Evolutionary conservation across 2,113 vertebrate species (phyloP).

Genomic region (Urocynchramus pylzowi): DNA sequence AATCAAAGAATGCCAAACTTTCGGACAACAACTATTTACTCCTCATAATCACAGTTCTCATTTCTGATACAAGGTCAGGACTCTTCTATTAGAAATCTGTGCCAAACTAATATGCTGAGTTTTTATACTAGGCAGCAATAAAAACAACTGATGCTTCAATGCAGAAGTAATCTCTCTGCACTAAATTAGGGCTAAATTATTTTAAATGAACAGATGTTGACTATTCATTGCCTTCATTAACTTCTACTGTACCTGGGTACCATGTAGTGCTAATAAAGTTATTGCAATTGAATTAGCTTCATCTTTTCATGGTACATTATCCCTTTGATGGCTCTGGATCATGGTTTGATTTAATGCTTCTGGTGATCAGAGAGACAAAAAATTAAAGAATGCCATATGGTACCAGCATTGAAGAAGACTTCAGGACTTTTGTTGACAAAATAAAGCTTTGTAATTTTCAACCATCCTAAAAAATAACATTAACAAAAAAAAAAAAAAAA

Average conservation of each 20-base stretch:
- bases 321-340: not conserved
- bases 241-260: not conserved
- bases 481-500: not conserved
- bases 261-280: not conserved
- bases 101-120: not conserved
- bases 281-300: not conserved
- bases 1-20: not conserved
- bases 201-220: not conserved
- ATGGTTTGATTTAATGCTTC: not conserved
- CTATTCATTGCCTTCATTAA: not conserved
- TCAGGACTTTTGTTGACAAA: not conserved
- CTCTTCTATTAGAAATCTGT: not conserved
- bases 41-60: not conserved
- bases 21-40: not conserved
- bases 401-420: not conserved
- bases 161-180: not conserved
- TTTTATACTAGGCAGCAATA: not conserved
- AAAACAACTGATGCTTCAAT: slow-evolving; percentile 3
- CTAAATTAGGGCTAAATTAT: not conserved
- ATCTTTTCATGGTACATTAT: not conserved
- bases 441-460: not conserved
- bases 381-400: not conserved
- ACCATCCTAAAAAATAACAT: not conserved
- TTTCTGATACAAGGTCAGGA: not conserved
- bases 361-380: not conserved